phyloP scores from a whole-genome alignment of 2,888 invertebrate species.

The Tineola bisselliella region DNA sequence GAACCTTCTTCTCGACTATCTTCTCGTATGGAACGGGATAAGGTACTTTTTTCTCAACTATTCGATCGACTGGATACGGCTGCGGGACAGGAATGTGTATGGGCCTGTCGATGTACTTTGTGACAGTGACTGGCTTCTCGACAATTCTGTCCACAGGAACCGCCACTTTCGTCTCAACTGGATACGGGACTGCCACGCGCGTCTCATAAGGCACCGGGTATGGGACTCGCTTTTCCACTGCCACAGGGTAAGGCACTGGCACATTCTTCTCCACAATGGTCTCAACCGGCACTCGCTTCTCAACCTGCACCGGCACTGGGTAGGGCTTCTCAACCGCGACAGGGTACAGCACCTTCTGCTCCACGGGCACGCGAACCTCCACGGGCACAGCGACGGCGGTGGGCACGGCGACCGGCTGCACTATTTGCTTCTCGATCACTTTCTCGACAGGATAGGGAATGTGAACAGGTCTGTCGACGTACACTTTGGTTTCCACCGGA shows the following conservation, averaged over 20 bases:
- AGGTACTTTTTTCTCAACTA: slow-evolving; percentile 57
- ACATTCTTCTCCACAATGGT: slow-evolving; percentile 41
- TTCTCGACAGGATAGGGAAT: slow-evolving; percentile 62
- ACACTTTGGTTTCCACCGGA: slow-evolving; percentile 60
- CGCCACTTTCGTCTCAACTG: slow-evolving; percentile 21
- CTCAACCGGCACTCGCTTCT: slow-evolving; percentile 50
- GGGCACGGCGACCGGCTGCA: slow-evolving; percentile 47
- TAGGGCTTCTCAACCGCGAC: slow-evolving; percentile 54
- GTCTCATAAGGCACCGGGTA: slow-evolving; percentile 55
- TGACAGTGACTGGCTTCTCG: slow-evolving; percentile 64
- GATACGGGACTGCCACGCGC: slow-evolving; percentile 33
- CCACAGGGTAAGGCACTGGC: slow-evolving; percentile 61
- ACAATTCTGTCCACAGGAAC: slow-evolving; percentile 58
- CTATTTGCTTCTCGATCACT: slow-evolving; percentile 57
- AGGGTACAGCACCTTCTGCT: slow-evolving; percentile 41
- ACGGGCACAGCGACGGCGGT: slow-evolving; percentile 52
- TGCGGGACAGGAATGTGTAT: slow-evolving; percentile 48
- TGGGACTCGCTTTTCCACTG: slow-evolving; percentile 59
- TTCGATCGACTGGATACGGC: slow-evolving; percentile 60
- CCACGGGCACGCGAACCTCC: slow-evolving; percentile 41
- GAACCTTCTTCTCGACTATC: slow-evolving; percentile 55
- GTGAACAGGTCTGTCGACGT: slow-evolving; percentile 58
- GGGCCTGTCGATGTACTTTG: slow-evolving; percentile 52
- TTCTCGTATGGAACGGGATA: slow-evolving; percentile 50
- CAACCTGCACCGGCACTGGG: slow-evolving; percentile 54